phyloP scores from a whole-genome alignment of 2,888 invertebrate genomes.

The Mimachlamys varia region DNA sequence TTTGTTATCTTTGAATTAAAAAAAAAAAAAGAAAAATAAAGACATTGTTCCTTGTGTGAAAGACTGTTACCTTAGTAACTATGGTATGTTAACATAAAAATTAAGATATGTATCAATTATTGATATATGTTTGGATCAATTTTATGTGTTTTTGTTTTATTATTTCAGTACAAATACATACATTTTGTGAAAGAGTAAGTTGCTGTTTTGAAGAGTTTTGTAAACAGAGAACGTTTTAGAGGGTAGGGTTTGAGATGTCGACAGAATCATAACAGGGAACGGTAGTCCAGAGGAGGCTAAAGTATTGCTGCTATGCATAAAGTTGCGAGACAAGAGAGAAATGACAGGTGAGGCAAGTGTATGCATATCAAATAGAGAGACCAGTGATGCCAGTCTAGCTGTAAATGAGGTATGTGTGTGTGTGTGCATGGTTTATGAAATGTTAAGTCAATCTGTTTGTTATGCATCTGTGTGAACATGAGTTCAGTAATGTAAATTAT shows the following conservation, averaged over 20 bases:
- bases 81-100: too few relatives aligned
- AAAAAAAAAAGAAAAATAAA: too few relatives aligned
- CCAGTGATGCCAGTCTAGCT: too few relatives aligned
- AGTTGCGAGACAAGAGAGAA: neutral
- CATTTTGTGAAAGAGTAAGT: neutral
- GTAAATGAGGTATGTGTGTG: neutral
- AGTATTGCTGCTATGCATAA: neutral
- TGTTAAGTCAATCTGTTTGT: neutral
- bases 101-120: too few relatives aligned
- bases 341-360: neutral
- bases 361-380: neutral
- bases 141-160: too few relatives aligned
- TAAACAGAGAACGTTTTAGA: neutral
- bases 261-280: too few relatives aligned
- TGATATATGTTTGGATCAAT: too few relatives aligned
- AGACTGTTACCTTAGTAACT: too few relatives aligned
- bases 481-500: neutral
- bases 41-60: too few relatives aligned
- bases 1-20: too few relatives aligned
- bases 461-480: neutral
- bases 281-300: neutral
- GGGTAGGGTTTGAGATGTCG: neutral
- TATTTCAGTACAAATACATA: too few relatives aligned
- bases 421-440: neutral
- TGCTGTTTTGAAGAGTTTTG: neutral